Percentiles rank a stretch among this genome's conserved stretches.
These are phyloP conservation scores for Gnatocerus cornutus DNA, from an alignment of 2,888 invertebrate species.

Conservation along the genomic window DNA sequence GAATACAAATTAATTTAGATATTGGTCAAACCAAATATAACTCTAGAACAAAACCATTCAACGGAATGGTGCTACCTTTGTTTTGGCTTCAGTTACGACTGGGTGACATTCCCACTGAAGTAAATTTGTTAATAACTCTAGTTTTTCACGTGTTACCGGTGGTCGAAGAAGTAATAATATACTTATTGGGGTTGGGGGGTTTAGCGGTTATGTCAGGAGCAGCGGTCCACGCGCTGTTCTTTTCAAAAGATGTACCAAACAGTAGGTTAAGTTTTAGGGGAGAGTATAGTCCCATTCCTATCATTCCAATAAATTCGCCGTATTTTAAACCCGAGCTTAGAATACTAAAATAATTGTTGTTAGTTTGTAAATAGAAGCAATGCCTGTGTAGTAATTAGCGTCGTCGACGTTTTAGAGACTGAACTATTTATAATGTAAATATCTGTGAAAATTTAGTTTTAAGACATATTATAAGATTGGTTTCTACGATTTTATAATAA, in stretches of 20 bases:
- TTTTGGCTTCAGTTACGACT: constrained; percentile 79
- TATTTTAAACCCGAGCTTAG: constrained; percentile 60
- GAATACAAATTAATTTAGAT: constrained; percentile 83
- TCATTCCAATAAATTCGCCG: constrained; percentile 63
- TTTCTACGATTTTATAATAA: constrained; percentile 20
- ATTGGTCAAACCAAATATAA: constrained; percentile 78
- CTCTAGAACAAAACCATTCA: constrained; percentile 75
- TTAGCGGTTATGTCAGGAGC: constrained; percentile 64
- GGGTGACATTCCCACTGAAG: constrained; percentile 63
- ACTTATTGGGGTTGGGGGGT: constrained; percentile 62
- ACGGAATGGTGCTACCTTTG: constrained; percentile 79
- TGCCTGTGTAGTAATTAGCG: constrained; percentile 48
- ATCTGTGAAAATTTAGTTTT: constrained; percentile 11
- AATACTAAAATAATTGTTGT: constrained; percentile 55
- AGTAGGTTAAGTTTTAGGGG: constrained; percentile 59
- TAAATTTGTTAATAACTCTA: constrained; percentile 57
- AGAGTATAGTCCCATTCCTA: constrained; percentile 66
- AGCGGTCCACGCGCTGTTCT: constrained; percentile 59
- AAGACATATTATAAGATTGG: constrained; percentile 18
- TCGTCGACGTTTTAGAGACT: constrained; percentile 60
- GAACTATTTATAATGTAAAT: constrained; percentile 57
- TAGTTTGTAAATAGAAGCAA: constrained; percentile 43
- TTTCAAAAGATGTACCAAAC: constrained; percentile 50
- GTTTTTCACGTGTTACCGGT: constrained; percentile 60
- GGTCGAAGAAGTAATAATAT: constrained; percentile 58